Base-by-base conservation (phyloP, 2,888 invertebrate species). In the Camponotus fellah region DNA sequence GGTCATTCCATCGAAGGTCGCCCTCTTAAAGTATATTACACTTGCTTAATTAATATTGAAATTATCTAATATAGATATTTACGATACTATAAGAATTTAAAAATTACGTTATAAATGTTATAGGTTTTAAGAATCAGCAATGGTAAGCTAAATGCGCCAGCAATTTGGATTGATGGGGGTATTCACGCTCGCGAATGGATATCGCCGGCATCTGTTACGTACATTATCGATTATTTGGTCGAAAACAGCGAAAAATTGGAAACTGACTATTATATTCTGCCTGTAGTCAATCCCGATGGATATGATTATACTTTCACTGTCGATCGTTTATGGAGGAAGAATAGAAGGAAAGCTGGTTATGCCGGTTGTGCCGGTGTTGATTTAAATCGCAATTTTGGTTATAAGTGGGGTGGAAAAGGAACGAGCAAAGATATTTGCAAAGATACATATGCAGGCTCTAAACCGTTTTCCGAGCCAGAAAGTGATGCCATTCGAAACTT, bases 161-260 rank as follows among this genome's bases (percentile, higher is more conserved):
- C 97, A 0, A 95, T 97, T 14, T 97, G 97, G 97, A 95, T 97
- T 62, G 97, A 97, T 91, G 97, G 97, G 0, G 97, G 98, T 32
- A 98, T 98, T 89, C 98, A 98, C 91, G 97, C 98, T 0, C 96
- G 99, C 34, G 99, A 99, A 95, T 99, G 98, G 98, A 97, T 98
- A 91, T 97, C 97, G 64, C 97, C 97, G 0, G 97, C 98, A 0
- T 96, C 97, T 0, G 97, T 97, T 3, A 97, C 98, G 0, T 98
- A 96, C 93, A 95, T 98, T 58, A 96, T 98, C 26, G 96, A 98
- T 92, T 96, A 96, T 84, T 94, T 98, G 71, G 96, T 96, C 2
- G 96, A 97, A 89, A 97, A 96, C 89, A 97, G 96, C 94, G 96
- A 97, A 4, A 96, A 96, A 87, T 96, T 97, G 0, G 95, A 96